Evolutionary conservation across 2,113 vertebrate genomes (phyloP).

Genomic region (Passer domesticus): DNA sequence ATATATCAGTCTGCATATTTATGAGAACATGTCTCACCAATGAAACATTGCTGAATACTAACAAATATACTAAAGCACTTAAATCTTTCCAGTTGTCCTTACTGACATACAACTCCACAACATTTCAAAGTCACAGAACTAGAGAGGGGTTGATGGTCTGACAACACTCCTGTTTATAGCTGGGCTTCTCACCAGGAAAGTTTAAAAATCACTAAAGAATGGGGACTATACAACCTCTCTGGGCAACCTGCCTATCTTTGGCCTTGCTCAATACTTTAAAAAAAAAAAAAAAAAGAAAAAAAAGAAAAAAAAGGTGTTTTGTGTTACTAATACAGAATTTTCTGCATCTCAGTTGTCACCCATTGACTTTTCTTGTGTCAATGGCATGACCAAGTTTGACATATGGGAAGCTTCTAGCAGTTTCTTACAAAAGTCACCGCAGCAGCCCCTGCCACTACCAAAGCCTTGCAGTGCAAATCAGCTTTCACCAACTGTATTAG

Average conservation of each 20-base stretch:
- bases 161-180: background rate
- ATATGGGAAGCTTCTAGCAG: background rate
- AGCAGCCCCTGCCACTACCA: too few species aligned
- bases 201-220: background rate
- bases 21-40: background rate
- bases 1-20: background rate
- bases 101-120: accelerated
- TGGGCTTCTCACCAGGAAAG: background rate
- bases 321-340: background rate
- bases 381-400: accelerated
- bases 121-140: background rate
- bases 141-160: background rate
- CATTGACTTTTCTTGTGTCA: background rate
- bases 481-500: background rate
- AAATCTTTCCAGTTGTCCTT: background rate
- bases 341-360: background rate
- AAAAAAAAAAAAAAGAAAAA: too few species aligned
- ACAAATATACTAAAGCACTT: background rate
- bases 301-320: background rate
- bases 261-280: background rate
- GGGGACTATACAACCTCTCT: accelerated
- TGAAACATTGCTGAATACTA: background rate
- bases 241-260: background rate
- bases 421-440: background rate
- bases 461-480: background rate